These are phyloP conservation scores for Calephelis virginiensis DNA, from an alignment of 1,140 invertebrate species.

Conservation along the genomic window DNA sequence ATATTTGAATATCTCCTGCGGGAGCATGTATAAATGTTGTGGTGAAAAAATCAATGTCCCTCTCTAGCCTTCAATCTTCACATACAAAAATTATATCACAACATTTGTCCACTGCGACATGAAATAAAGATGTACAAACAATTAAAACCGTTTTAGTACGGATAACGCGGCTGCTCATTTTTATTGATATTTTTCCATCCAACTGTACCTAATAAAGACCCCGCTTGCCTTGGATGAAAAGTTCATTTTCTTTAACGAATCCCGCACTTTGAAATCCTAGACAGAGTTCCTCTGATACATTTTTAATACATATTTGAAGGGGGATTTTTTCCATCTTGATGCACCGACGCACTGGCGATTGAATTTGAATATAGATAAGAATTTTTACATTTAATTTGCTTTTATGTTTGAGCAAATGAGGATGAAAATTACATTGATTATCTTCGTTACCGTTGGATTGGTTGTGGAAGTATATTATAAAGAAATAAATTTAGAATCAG, in stretches of 20 bases:
- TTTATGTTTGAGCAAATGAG: slow-evolving; percentile 2
- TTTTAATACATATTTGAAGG: slow-evolving; percentile 49
- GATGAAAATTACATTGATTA: slow-evolving; percentile 10
- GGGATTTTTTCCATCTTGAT: slow-evolving; percentile 34
- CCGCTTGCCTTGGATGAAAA: slow-evolving; percentile 54
- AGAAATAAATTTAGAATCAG: no score
- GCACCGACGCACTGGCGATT: slow-evolving; percentile 30
- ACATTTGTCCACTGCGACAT: not conserved
- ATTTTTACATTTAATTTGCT: slow-evolving; percentile 21
- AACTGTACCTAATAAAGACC: slow-evolving; percentile 49
- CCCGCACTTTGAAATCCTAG: slow-evolving; percentile 59
- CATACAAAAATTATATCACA: not conserved
- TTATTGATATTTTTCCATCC: slow-evolving; percentile 20
- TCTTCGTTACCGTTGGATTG: not conserved
- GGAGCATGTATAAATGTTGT: no score
- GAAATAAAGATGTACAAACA: no score
- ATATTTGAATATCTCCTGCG: no score
- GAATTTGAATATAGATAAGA: slow-evolving; percentile 50
- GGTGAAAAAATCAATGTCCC: no score
- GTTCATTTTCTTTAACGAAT: slow-evolving; percentile 63
- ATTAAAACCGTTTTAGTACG: no score
- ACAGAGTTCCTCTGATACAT: slow-evolving; percentile 44
- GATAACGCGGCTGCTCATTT: not conserved
- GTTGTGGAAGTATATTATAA: no score
- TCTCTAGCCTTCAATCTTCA: no score